phyloP scores from a whole-genome alignment of 53 echinoderm and acorn worm species.

The Apostichopus leukothele region DNA sequence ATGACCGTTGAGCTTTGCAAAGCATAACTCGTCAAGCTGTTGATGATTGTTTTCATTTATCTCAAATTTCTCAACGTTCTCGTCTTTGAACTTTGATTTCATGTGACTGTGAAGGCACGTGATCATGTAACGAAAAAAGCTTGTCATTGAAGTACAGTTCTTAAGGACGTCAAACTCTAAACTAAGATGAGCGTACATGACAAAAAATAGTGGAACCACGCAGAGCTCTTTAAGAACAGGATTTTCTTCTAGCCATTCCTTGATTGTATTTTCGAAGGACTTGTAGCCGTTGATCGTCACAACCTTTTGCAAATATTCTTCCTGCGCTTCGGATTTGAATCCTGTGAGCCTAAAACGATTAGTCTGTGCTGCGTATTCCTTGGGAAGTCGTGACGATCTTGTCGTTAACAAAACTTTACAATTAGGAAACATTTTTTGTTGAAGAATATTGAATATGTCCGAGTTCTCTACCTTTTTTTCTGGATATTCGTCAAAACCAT shows the following conservation, averaged over 20 bases:
- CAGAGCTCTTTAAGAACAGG: background rate
- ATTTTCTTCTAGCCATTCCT: background rate
- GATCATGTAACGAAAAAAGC: constrained; percentile 3
- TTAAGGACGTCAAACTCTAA: background rate
- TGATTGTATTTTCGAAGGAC: background rate
- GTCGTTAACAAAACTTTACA: background rate
- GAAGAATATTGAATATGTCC: background rate
- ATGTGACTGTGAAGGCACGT: constrained; percentile 4
- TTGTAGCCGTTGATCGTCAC: background rate
- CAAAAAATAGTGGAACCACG: constrained; percentile 1
- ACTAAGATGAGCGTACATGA: background rate
- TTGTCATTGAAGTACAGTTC: background rate
- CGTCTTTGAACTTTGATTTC: background rate
- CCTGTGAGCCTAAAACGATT: background rate
- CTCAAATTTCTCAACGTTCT: background rate
- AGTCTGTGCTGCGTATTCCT: background rate
- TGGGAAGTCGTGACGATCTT: background rate
- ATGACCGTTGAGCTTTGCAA: background rate
- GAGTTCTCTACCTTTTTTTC: background rate
- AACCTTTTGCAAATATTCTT: background rate
- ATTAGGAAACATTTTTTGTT: background rate
- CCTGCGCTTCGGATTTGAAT: background rate
- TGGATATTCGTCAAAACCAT: constrained; percentile 20
- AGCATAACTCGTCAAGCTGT: background rate
- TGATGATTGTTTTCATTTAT: background rate